Conservation (phyloP, 2,888 invertebrate species). For the Erebia epiphron region DNA sequence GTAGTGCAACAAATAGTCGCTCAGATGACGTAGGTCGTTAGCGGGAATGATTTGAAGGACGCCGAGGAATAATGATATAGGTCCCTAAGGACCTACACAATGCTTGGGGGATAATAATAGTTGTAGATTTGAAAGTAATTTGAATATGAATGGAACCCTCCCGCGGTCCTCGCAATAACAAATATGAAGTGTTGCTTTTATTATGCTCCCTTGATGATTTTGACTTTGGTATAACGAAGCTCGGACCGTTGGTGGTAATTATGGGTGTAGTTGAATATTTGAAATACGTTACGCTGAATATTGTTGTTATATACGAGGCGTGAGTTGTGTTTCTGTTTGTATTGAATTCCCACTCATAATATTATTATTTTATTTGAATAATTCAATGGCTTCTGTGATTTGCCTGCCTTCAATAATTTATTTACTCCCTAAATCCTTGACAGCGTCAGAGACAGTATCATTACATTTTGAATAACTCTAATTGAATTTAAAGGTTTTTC, state of each 20-base stretch:
- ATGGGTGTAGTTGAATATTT: constrained; percentile 55
- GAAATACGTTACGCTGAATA: constrained; percentile 36
- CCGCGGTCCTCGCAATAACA: constrained; percentile 77
- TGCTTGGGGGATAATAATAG: constrained; percentile 78
- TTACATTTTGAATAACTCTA: no score
- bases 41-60: constrained; percentile 74
- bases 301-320: constrained; percentile 33
- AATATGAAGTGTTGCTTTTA: constrained; percentile 80
- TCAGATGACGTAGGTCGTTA: constrained; percentile 42
- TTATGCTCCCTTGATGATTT: constrained; percentile 69
- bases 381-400: no score
- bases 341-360: constrained; percentile 23
- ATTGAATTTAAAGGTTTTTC: no score
- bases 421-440: no score
- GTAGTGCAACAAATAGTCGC: constrained; percentile 5
- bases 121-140: constrained; percentile 82
- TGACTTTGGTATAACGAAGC: constrained; percentile 73
- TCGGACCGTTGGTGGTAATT: constrained; percentile 65
- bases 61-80: constrained; percentile 74
- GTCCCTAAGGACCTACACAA: constrained; percentile 78
- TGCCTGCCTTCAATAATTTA: no score
- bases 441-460: no score
- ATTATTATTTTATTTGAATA: not conserved
- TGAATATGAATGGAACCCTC: constrained; percentile 82
- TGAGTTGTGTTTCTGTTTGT: constrained; percentile 27